These are phyloP conservation scores for Campopleginae sp. DNA, from an alignment of 2,888 invertebrate species.

Conservation along the genomic window DNA sequence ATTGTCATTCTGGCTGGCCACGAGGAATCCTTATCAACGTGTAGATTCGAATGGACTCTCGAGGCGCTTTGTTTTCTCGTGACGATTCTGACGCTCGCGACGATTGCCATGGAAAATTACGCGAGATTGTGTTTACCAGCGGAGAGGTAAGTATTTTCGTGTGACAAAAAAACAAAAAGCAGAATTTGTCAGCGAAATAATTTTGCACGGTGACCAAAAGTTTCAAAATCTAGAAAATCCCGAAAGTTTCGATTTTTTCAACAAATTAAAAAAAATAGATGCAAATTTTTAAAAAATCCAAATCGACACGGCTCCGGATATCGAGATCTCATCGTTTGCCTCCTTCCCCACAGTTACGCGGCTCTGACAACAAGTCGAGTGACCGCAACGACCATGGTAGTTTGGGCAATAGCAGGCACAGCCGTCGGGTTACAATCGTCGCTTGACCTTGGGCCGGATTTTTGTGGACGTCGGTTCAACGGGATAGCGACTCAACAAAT, in stretches of 20 bases:
- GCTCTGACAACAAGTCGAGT: constrained; percentile 85
- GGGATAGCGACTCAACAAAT: constrained; percentile 87
- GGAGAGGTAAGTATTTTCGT: constrained; percentile 81
- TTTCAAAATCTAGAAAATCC: background rate
- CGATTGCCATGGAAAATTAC: constrained; percentile 89
- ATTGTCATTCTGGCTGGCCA: constrained; percentile 89
- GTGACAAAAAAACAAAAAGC: background rate
- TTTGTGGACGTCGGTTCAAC: constrained; percentile 86
- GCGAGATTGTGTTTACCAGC: constrained; percentile 87
- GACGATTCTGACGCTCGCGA: constrained; percentile 87
- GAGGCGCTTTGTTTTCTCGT: constrained; percentile 89
- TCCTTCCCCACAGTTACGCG: constrained; percentile 81
- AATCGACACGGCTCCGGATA: too few relatives aligned
- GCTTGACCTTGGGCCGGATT: constrained; percentile 88
- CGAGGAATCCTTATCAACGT: constrained; percentile 86
- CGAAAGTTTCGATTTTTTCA: background rate
- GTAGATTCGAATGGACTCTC: constrained; percentile 88
- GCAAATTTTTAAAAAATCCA: too few relatives aligned
- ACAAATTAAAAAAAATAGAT: background rate
- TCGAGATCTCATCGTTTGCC: too few relatives aligned
- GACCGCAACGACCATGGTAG: constrained; percentile 85
- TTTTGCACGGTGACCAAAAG: too few relatives aligned
- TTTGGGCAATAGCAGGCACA: constrained; percentile 86
- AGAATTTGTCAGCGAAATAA: background rate
- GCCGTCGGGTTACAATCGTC: constrained; percentile 88